phyloP scores from a whole-genome alignment of 1,140 invertebrate species.

The Papilio aristodemus region DNA sequence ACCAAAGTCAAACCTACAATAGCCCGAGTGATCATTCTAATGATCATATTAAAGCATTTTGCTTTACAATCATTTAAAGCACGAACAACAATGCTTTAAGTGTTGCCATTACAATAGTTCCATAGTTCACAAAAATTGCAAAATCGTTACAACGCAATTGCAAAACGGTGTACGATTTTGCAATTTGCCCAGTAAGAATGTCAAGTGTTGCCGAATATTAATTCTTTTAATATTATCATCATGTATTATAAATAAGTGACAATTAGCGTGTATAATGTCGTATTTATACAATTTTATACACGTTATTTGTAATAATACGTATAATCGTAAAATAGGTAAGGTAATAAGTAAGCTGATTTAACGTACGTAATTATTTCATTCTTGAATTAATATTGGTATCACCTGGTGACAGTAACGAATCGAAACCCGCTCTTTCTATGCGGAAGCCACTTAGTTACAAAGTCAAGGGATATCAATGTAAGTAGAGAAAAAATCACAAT shows the following conservation, averaged over 20 bases:
- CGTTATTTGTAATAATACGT: conserved; percentile 52
- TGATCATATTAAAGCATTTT: conserved; percentile 48
- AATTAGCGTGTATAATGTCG: conserved; percentile 47
- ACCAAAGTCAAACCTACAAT: conserved; percentile 63
- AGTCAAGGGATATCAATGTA: conserved; percentile 58
- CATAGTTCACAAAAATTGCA: conserved; percentile 58
- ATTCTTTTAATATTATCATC: conserved; percentile 78
- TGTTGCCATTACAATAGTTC: conserved; percentile 72
- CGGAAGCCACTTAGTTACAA: conserved; percentile 31
- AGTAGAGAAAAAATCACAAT: conserved; percentile 67
- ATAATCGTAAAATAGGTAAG: conserved; percentile 78
- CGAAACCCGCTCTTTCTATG: neutral
- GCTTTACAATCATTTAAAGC: conserved; percentile 49
- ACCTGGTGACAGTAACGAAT: conserved; percentile 33
- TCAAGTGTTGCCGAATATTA: conserved; percentile 79
- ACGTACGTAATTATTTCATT: conserved; percentile 78
- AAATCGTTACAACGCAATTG: conserved; percentile 40
- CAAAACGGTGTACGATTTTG: conserved; percentile 43
- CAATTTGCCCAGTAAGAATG: conserved; percentile 63
- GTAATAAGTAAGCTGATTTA: conserved; percentile 76
- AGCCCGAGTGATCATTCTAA: conserved; percentile 69
- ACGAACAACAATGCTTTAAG: conserved; percentile 37
- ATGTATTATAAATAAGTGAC: conserved; percentile 74
- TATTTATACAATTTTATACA: conserved; percentile 41
- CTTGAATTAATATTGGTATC: conserved; percentile 75